Base-by-base conservation (phyloP, 2,888 invertebrate species). In the Nephrocerus scutellatus region DNA sequence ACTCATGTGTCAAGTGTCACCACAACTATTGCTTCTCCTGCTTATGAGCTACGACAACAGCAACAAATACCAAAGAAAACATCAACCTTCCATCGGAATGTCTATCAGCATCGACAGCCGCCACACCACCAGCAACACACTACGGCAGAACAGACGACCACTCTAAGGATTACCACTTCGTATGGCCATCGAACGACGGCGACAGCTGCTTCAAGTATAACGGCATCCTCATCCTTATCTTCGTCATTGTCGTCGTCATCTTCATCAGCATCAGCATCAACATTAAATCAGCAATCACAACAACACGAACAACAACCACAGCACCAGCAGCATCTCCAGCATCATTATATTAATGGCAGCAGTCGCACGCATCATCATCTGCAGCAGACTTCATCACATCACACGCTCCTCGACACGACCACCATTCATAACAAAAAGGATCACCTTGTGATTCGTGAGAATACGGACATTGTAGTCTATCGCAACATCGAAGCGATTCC, bases 381-480 rank as follows among this genome's bases (percentile, higher is more conserved):
- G 6, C 25, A 41, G 2, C 51, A 52, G 6, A n/a, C n/a, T n/a
- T n/a, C n/a, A n/a, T n/a, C n/a, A n/a, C 52, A 54, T 18, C 52
- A 57, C 36, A 32, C 33, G 19, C 34, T 46, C 12, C 43, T 44
- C 23, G 55, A 54, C 43, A 52, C 49, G 37, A 46, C 46, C 16
- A 44, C 48, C 4, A 51, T 51, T 42, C 51, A 52, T 22, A 53
- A 47, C 36, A 50, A 53, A 32, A 54, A 59, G 32, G 55, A 59
- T 48, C 63, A 66, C 49, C 50, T 66, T 41, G 51, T 66, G 31
- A 55, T 64, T 31, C 62, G 62, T 33, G 63, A 60, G 46, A 62
- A 62, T 42, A 62, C 59, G 36, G 66, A 66, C 41, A 60, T 66
- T 50, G 57, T 68, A 30, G 54, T 67, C 1, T 66, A 63, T 49